A percentile compares a stretch with the other conserved stretches of the same genome.
These are phyloP conservation scores for Heliconius cydno DNA, from an alignment of 2,888 invertebrate species.

Conservation along the genomic window DNA sequence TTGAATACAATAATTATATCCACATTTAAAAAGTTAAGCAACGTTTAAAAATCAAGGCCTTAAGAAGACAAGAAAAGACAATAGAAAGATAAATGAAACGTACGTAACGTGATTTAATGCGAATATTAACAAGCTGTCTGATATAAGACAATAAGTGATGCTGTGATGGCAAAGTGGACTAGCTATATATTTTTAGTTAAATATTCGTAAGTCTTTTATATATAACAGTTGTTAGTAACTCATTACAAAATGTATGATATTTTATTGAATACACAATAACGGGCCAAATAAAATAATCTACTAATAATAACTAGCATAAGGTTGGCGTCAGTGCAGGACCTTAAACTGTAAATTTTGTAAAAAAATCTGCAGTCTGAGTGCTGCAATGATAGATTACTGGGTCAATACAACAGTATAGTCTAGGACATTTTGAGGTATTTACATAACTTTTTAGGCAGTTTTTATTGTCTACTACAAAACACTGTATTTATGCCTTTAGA, in stretches of 20 bases:
- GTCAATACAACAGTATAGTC: too few species aligned
- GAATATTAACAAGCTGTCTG: background rate
- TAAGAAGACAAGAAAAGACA: slow-evolving; percentile 17
- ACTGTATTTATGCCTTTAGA: too few species aligned
- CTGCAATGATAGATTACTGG: too few species aligned
- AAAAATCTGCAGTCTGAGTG: too few species aligned
- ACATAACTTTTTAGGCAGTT: too few species aligned
- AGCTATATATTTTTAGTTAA: background rate
- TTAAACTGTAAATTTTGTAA: too few species aligned
- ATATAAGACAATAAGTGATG: slow-evolving; percentile 8
- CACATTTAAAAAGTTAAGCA: slow-evolving; percentile 3
- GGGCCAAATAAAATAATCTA: background rate
- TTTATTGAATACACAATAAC: background rate
- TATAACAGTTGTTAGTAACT: too few species aligned
- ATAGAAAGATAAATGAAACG: slow-evolving; percentile 28
- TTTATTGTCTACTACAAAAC: too few species aligned
- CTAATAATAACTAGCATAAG: background rate
- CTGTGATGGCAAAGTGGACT: background rate
- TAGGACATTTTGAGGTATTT: too few species aligned
- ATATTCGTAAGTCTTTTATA: background rate
- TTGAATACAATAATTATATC: background rate
- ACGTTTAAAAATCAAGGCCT: slow-evolving; percentile 14
- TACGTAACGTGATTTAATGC: slow-evolving; percentile 10
- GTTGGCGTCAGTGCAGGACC: too few species aligned
- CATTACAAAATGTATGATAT: too few species aligned